Conservation (phyloP, 92 coral and sea anemone species). For the Epizoanthus stellaris region DNA sequence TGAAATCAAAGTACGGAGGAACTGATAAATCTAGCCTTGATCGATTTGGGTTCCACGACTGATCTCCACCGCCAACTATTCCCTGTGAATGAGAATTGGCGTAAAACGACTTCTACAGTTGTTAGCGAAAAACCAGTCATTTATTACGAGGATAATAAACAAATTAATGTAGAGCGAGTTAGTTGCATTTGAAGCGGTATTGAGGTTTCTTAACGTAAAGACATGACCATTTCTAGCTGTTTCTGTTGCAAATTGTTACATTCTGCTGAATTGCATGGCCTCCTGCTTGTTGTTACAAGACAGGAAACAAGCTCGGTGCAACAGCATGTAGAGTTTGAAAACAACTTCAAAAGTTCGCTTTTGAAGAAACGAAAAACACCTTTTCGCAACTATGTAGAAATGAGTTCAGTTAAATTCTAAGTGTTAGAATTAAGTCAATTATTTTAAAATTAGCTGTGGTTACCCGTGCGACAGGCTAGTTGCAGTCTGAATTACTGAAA, state of each 20-base stretch:
- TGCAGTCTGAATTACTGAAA: background rate
- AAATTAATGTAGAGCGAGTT: no score
- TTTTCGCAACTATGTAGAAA: no score
- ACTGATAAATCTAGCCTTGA: constrained; percentile 2
- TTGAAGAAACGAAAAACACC: no score
- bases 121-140: background rate
- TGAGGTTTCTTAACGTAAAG: background rate
- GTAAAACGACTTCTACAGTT: background rate
- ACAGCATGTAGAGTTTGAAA: background rate
- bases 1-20: background rate
- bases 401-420: no score
- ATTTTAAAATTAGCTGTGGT: background rate
- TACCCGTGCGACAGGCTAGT: background rate
- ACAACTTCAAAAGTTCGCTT: background rate
- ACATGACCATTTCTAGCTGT: background rate
- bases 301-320: background rate
- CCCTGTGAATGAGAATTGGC: background rate
- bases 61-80: background rate
- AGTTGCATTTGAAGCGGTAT: background rate
- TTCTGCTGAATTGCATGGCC: background rate
- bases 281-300: constrained; percentile 1
- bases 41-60: background rate
- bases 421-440: background rate
- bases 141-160: no score
- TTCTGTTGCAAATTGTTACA: background rate